Percentiles rank a stretch among this genome's conserved stretches.
Evolutionary conservation across 2,888 invertebrate genomes (phyloP).

Genomic region (Cosmopolites sordidus): DNA sequence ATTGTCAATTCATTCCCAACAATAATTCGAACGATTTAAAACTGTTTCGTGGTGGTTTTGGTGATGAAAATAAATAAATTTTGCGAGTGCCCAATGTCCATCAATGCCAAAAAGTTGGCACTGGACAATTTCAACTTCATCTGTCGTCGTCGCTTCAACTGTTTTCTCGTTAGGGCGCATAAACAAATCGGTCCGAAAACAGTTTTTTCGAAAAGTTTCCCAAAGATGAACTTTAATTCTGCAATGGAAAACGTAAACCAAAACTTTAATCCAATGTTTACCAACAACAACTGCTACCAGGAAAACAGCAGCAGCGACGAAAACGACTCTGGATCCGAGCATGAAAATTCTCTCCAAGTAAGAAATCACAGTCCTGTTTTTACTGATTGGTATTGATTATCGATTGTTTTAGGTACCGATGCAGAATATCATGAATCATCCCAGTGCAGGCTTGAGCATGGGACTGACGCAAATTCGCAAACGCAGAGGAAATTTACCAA

Average conservation of each 20-base stretch:
- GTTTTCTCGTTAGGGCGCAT: conserved; percentile 19
- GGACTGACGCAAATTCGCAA: conserved; percentile 21
- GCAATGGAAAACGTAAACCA: conserved; percentile 13
- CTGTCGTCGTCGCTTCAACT: conserved; percentile 35
- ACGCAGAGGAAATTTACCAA: conserved; percentile 77
- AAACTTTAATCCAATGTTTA: conserved; percentile 15
- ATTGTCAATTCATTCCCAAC: no score
- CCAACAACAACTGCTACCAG: conserved; percentile 11
- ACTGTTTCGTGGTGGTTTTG: no score
- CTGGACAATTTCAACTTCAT: conserved; percentile 37
- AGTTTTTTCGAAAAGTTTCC: background rate
- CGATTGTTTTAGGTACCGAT: conserved; percentile 15
- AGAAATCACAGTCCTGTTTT: no score
- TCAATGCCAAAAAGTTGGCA: conserved; percentile 39
- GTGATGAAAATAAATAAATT: background rate
- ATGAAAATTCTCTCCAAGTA: conserved; percentile 38
- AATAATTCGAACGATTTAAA: no score
- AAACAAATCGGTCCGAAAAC: conserved; percentile 6
- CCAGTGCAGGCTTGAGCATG: conserved; percentile 12
- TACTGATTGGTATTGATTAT: no score
- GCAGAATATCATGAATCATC: conserved; percentile 14
- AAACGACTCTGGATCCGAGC: conserved; percentile 43
- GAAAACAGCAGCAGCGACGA: conserved; percentile 41
- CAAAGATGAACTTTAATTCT: conserved; percentile 15
- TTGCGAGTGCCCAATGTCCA: conserved; percentile 20